Evolutionary conservation across 2,797 vertebrate species (phyloP), one percentile per base, ranked within the genome.

Genomic region (Lepilemur ruficaudatus): DNA sequence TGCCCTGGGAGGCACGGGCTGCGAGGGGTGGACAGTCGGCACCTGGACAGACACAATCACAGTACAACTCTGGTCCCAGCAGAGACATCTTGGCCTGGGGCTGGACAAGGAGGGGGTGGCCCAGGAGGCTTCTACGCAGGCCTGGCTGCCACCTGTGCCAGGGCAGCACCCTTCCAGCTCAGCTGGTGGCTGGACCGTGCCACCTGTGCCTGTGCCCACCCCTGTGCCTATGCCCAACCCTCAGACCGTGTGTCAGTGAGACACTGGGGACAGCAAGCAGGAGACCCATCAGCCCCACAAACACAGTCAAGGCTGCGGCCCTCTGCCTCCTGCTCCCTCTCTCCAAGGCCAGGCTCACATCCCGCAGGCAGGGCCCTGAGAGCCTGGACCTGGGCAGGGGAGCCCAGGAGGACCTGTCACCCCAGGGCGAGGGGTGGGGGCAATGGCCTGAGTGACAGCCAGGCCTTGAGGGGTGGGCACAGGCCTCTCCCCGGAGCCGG

Each of bases 1-100:
- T 18, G 46, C 38, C 38, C 23, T 75, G 57, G 50, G 12, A 43
- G 6, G 38, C 10, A 5, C 0, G 14, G 14, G 32, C 32, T 55
- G 9, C 11, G 0, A 1, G 4, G 22, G 14, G 12, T 17, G 9
- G 43, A 50, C 7, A 0, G 52, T 4, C 23, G 9, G 83, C 7
- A 7, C 7, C 90, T 57, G 85, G 57, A 25, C 30, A 70, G 67
- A 1, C n/a, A 20, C 28, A 7, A 4, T 59, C 52, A 2, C 0
- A 30, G 65, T 30, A 23, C 1, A 22, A 28, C 1, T 1, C 35
- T n/a, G n/a, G 59, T 72, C 81, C 75, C 15, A 32, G 32, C 57
- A 17, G n/a, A 20, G 23, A 38, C 28, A 4, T 38, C 5, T 12
- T 41, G 79, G 5, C 15, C 0, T 17, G 25, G 35, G 59, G 12